Evolutionary conservation across 53 echinoderm and acorn worm genomes (phyloP).

Genomic region (Crossaster papposus): DNA sequence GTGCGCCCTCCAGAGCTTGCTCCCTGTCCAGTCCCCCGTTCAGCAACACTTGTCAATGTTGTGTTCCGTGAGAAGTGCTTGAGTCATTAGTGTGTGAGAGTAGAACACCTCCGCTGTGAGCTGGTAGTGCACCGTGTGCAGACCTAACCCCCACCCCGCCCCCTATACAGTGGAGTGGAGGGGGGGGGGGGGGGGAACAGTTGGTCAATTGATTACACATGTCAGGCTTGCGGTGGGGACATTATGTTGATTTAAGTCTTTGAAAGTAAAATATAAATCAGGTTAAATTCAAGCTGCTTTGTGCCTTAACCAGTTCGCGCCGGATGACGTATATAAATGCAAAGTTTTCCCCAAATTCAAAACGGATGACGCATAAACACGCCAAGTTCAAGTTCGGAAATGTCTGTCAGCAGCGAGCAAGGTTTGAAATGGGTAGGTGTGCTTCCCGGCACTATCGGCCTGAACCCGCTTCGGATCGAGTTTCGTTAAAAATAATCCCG

Average conservation of each 20-base stretch:
- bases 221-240: slow-evolving; percentile 68
- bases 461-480: no score
- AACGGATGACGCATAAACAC: no score
- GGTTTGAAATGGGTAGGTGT: no score
- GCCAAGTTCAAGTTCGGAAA: no score
- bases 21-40: slow-evolving; percentile 50
- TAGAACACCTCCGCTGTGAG: slow-evolving; percentile 84
- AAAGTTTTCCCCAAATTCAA: no score
- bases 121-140: slow-evolving; percentile 42
- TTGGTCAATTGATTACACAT: slow-evolving; percentile 34
- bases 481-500: no score
- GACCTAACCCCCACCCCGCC: not conserved
- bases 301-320: no score
- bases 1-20: slow-evolving; percentile 7
- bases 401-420: no score
- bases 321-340: no score
- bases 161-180: no score
- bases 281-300: not conserved
- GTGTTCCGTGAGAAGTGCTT: slow-evolving; percentile 97
- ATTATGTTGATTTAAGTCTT: not conserved
- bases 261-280: not conserved
- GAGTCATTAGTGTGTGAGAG: slow-evolving; percentile 99
- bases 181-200: not conserved
- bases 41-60: slow-evolving; percentile 96
- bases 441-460: no score